Base-by-base conservation (phyloP, 37 sponge, comb jelly and placozoan species). In the Bolinopsis microptera region DNA sequence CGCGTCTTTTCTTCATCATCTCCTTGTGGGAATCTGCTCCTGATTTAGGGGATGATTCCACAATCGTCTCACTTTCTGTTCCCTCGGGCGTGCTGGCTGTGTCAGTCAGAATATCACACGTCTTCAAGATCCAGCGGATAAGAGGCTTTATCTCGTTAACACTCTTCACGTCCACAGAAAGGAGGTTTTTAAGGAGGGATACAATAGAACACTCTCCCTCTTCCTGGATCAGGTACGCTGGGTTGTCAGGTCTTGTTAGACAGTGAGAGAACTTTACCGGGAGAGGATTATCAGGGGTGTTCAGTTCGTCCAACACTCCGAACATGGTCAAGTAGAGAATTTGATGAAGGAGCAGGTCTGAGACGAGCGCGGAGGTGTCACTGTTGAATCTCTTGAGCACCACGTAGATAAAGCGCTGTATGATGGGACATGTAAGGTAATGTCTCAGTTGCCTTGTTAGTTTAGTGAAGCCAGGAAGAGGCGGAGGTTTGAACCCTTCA, bases 371-470 rank as follows among this genome's bases (percentile, higher is more conserved):
- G 61, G 90, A 38, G 2, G 26, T 23, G 5, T 38, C 90, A 35
- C 21, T 36, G 13, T 27, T 86, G 90, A 86, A 86, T 34, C 90
- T 86, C 61, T 41, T 39, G 13, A 86, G 22, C 48, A 86, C 90
- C 0, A 86, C 90, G 90, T 86, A 86, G 38, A 86, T 86, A 27
- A 86, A 86, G n/a, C 90, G n/a, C 90, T 86, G 90, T 16, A 86
- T 18, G 28, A 86, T 48, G 5, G 90, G 90, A 86, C 36, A 41
- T 13, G 35, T 18, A 2, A 86, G 36, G 61, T 86, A 86, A 23
- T 39, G 90, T 9, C 90, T 40, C 30, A 86, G 61, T 9, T 41
- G 13, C 61, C 18, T 41, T 0, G 61, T 86, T 3, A 41, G 61
- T n/a, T 13, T 38, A 25, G 61, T 41, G 31, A 86, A 86, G 25